A percentile compares a stretch with the other conserved stretches of the same genome.
Conservation (phyloP, 2,888 invertebrate genomes). For the Mimas tiliae region DNA sequence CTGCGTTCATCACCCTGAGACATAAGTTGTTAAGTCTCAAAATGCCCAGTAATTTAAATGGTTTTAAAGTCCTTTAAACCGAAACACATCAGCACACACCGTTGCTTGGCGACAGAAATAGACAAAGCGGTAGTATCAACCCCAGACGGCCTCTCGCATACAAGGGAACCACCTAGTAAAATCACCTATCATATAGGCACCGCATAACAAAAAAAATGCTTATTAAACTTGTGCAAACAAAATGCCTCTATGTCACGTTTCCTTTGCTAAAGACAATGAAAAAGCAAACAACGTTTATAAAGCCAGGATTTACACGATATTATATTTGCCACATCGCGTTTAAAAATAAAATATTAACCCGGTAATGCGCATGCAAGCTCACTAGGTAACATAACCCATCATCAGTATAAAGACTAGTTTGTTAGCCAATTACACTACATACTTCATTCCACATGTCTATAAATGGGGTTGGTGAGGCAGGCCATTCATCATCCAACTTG, state of each 20-base stretch:
- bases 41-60: too few species aligned
- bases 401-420: conserved; percentile 30
- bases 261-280: conserved; percentile 7
- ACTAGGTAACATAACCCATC: conserved; percentile 26
- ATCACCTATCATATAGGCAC: too few species aligned
- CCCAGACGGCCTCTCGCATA: too few species aligned
- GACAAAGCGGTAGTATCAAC: too few species aligned
- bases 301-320: conserved; percentile 15
- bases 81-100: too few species aligned
- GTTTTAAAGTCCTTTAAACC: too few species aligned
- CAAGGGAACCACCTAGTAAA: too few species aligned
- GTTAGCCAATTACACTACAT: conserved; percentile 26
- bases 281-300: background rate
- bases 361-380: conserved; percentile 34
- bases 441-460: conserved; percentile 34
- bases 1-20: too few species aligned
- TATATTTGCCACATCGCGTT: conserved; percentile 20
- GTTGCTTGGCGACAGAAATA: too few species aligned
- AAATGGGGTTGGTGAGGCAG: conserved; percentile 36
- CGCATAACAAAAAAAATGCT: too few species aligned
- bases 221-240: too few species aligned
- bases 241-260: background rate
- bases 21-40: too few species aligned
- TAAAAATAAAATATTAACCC: conserved; percentile 33
- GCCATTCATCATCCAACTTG: conserved; percentile 31